Percentiles rank a stretch among this genome's conserved stretches.
phyloP scores from a whole-genome alignment of 30 jellyfish, hydroid and myxozoan species.

The Hydra vulgaris region DNA sequence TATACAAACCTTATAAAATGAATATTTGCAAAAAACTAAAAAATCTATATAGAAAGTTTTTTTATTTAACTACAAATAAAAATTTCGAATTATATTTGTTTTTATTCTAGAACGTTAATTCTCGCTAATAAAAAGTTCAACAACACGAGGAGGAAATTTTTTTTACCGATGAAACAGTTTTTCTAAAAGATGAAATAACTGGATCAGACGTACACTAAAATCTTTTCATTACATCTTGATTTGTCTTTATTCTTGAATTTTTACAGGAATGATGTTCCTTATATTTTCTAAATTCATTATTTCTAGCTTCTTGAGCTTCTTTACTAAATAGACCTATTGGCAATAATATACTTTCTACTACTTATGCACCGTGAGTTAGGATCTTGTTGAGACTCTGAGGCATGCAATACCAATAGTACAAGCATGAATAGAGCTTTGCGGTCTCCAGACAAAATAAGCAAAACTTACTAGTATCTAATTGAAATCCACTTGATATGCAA shows the following conservation, averaged over 20 bases:
- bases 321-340: background rate
- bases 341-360: background rate
- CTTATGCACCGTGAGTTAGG: background rate
- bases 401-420: background rate
- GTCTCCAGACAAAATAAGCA: background rate
- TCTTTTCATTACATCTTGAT: background rate
- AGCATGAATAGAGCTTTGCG: background rate
- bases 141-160: too few species aligned
- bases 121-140: background rate
- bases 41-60: too few species aligned
- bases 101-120: too few species aligned
- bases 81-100: too few species aligned
- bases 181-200: too few species aligned
- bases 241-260: background rate
- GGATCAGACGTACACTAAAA: too few species aligned
- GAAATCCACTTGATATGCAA: background rate
- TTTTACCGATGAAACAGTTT: too few species aligned
- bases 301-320: background rate
- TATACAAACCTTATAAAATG: too few species aligned
- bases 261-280: background rate
- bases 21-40: too few species aligned
- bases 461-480: background rate
- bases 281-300: too few species aligned
- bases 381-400: background rate
- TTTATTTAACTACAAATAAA: too few species aligned